Base-by-base conservation (phyloP, 2,888 invertebrate species). In the Nomada ruficornis region DNA sequence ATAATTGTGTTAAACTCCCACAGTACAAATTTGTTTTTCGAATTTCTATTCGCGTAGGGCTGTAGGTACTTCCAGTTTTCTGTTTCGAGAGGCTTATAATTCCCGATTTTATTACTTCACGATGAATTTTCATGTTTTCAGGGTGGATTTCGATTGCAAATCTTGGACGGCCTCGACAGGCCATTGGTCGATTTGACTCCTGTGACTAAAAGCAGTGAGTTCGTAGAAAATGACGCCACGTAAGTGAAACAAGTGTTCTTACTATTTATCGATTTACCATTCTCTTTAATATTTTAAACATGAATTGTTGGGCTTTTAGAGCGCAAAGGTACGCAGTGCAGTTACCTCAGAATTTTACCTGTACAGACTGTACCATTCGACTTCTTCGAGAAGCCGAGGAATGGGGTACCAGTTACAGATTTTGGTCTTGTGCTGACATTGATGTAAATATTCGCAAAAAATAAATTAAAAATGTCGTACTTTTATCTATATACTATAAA, bases 341-440 rank as follows among this genome's bases (percentile, higher is more conserved):
- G 68, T 94, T 99, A 63, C 98, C 99, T 0, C 94, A 95, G 57
- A 96, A 97, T 94, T 97, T 98, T 91, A 96, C 96, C 57, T 99
- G 99, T 93, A 95, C 95, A 77, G 97, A 98, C 94, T 99, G 99
- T 94, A 98, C 98, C 0, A 95, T 99, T 55, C 96, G 99, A 80
- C 95, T 99, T 86, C 95, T 98, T 72, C 95, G 99, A 0, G 98
- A 99, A 94, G 99, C 99, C 0, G 96, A 96, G 36, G 99, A 99
- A 94, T 99, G 98, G 98, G 96, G 96, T 0, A 94, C 95, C 74
- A 96, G 95, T 89, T 99, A 98, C 94, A 95, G 97, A 83, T 99
- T 99, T 95, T 98, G 98, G 98, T 98, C 98, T 0, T 99, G 99
- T 92, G 97, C 98, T 2, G 99, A 99, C 94, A 97, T 99, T 73